Percentiles rank a stretch among this genome's conserved stretches.
Conservation (phyloP, 2,113 vertebrate species). For the Periophthalmus modestus region DNA sequence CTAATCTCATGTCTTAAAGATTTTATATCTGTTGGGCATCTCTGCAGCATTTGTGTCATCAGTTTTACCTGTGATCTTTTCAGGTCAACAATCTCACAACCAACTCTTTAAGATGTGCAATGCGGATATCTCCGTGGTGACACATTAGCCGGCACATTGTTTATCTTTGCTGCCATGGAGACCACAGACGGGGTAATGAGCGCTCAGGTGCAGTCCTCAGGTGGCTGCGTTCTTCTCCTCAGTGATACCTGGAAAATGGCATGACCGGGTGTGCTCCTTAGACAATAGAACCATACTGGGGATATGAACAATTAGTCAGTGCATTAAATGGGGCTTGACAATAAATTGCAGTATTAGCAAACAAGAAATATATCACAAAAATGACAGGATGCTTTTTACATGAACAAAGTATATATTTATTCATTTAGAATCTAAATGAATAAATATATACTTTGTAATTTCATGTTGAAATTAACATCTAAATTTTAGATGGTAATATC, state of each 20-base stretch:
- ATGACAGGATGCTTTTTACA: too few species aligned
- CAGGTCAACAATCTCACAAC: constrained; percentile 18
- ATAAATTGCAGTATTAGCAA: not conserved
- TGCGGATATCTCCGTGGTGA: constrained; percentile 37
- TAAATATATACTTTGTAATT: too few species aligned
- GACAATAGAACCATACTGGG: not conserved
- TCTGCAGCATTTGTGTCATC: not conserved
- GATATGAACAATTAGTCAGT: constrained; percentile 15
- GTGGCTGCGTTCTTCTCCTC: constrained; percentile 40
- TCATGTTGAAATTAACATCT: too few species aligned
- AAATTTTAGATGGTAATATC: too few species aligned
- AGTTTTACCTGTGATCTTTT: not conserved
- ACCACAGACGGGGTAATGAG: constrained; percentile 47
- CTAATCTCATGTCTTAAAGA: not conserved
- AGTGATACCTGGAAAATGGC: constrained; percentile 34
- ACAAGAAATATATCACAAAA: not conserved
- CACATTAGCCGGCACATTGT: constrained; percentile 51
- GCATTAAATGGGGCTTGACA: not conserved
- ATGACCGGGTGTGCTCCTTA: constrained; percentile 6
- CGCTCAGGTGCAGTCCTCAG: constrained; percentile 49
- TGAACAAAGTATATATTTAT: too few species aligned
- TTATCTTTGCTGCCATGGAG: constrained; percentile 59
- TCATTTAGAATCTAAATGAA: too few species aligned
- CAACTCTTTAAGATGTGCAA: constrained; percentile 12
- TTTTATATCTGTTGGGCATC: not conserved